Evolutionary conservation across 1,140 invertebrate species (phyloP).

Genomic region (Apocrypta bakeri): DNA sequence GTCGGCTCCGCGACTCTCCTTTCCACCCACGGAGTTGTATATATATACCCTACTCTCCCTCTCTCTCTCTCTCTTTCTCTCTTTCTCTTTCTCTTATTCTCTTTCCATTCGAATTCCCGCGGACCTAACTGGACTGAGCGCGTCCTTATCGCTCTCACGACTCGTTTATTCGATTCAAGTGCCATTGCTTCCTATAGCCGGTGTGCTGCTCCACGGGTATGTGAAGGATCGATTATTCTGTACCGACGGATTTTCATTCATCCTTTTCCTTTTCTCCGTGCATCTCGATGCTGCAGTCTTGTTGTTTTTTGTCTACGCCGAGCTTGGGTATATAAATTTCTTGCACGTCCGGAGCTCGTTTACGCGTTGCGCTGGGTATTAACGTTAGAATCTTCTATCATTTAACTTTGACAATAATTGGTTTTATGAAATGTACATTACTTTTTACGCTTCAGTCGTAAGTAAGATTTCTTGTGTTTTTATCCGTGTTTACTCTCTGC

Average conservation of each 20-base stretch:
- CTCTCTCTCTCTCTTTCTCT: constrained; percentile 46
- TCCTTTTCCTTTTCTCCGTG: not conserved
- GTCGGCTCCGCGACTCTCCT: constrained; percentile 3
- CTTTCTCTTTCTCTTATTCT: constrained; percentile 31
- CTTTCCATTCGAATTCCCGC: constrained; percentile 49
- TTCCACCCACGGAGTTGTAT: constrained; percentile 5
- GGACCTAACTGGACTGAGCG: constrained; percentile 49
- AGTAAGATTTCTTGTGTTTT: too few species aligned
- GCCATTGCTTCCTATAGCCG: not conserved
- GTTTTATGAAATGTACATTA: too few species aligned
- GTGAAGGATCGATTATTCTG: constrained; percentile 24
- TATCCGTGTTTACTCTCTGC: too few species aligned
- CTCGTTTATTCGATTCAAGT: constrained; percentile 25
- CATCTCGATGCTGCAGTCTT: not conserved
- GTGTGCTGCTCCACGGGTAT: not conserved
- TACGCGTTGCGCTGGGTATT: not conserved
- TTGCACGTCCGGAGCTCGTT: not conserved
- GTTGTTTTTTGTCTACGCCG: not conserved
- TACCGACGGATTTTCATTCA: constrained; percentile 4
- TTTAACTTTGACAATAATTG: too few species aligned
- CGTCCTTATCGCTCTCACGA: constrained; percentile 38
- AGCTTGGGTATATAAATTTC: too few species aligned
- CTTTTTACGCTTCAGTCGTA: too few species aligned
- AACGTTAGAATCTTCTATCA: too few species aligned
- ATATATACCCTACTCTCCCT: not conserved